These are phyloP conservation scores for Drepanosiphum platanoidis DNA, from an alignment of 2,888 invertebrate species.

Conservation along the genomic window DNA sequence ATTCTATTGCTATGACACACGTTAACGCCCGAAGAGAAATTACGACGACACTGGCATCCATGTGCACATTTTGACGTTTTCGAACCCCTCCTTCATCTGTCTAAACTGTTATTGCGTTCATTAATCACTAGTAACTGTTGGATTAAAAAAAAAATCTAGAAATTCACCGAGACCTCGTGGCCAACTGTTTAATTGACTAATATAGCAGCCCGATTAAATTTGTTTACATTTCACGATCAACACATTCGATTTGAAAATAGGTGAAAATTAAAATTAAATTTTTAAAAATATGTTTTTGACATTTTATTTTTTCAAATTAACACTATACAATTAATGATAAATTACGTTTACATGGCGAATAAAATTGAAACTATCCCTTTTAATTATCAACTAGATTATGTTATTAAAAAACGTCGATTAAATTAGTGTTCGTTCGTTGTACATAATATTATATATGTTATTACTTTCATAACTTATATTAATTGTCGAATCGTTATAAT, in stretches of 20 bases:
- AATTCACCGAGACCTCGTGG: background rate
- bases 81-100: background rate
- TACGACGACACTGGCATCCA: constrained; percentile 34
- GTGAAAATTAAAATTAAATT: background rate
- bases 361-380: no score
- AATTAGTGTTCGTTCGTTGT: no score
- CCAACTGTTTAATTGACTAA: background rate
- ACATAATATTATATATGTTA: no score
- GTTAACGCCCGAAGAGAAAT: constrained; percentile 54
- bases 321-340: no score
- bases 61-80: constrained; percentile 49
- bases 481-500: background rate
- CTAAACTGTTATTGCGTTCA: constrained; percentile 46
- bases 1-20: constrained; percentile 45
- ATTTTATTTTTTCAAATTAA: no score
- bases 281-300: background rate
- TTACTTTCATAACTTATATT: background rate
- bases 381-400: no score
- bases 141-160: constrained; percentile 36
- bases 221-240: background rate
- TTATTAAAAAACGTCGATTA: no score
- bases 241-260: background rate
- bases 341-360: no score
- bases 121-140: constrained; percentile 43
- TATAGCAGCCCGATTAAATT: background rate